These are phyloP conservation scores for Cosmia pyralina DNA, from an alignment of 2,888 invertebrate genomes.

Conservation along the genomic window DNA sequence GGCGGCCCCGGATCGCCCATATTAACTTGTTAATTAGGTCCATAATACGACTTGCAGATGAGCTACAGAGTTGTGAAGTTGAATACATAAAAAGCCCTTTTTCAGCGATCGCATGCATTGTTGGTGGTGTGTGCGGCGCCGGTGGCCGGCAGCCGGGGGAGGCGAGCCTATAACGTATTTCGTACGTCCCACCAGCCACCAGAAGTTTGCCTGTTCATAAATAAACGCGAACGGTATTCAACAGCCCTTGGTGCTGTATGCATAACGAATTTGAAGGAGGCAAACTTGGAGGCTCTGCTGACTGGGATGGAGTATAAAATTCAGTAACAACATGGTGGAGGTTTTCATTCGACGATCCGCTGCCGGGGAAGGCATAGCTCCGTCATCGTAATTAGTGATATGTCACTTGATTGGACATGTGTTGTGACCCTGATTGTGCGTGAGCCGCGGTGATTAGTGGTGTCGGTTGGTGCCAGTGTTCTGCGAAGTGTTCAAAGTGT, in stretches of 20 bases:
- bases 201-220: conserved; percentile 91
- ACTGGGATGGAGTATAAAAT: conserved; percentile 90
- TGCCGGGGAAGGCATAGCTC: conserved; percentile 89
- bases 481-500: conserved; percentile 48
- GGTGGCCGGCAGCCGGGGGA: conserved; percentile 75
- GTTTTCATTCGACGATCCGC: conserved; percentile 89
- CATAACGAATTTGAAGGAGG: conserved; percentile 91
- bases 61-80: conserved; percentile 92
- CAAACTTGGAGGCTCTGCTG: conserved; percentile 90
- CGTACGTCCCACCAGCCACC: conserved; percentile 89
- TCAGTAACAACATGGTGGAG: conserved; percentile 90
- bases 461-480: conserved; percentile 10
- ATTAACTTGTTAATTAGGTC: conserved; percentile 97
- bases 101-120: conserved; percentile 90
- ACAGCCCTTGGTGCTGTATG: conserved; percentile 91
- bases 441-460: conserved; percentile 30
- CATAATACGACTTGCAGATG: conserved; percentile 97
- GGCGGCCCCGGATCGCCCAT: conserved; percentile 93
- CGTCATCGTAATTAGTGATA: conserved; percentile 81
- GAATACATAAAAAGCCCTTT: conserved; percentile 93
- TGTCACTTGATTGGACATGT: conserved; percentile 69
- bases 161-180: conserved; percentile 87
- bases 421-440: conserved; percentile 59
- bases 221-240: conserved; percentile 91
- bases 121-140: conserved; percentile 77